Conservation (phyloP, 1,140 invertebrate genomes). For the Phthorimaea operculella region DNA sequence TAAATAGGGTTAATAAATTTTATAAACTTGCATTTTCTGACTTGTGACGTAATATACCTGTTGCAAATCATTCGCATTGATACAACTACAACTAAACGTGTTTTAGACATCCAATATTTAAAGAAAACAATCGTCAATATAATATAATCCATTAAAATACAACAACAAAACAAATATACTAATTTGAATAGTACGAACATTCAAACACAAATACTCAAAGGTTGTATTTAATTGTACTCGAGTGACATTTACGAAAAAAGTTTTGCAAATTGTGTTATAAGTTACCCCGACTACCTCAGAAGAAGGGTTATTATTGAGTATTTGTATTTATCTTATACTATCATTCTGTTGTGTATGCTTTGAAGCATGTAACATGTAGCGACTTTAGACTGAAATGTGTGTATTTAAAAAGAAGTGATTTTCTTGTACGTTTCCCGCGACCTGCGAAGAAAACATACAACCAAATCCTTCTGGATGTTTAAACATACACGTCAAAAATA, state of each 20-base stretch:
- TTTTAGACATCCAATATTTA: constrained; percentile 34
- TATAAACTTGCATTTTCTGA: background rate
- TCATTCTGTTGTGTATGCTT: constrained; percentile 14
- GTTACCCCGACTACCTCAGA: background rate
- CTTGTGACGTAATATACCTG: background rate
- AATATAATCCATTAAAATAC: constrained; percentile 63
- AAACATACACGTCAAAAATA: constrained; percentile 31
- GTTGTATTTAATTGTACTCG: constrained; percentile 17
- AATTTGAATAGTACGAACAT: constrained; percentile 26
- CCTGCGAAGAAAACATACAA: constrained; percentile 9
- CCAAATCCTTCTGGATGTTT: background rate
- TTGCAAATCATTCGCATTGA: constrained; percentile 6
- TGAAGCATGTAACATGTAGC: no score
- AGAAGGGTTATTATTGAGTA: constrained; percentile 43
- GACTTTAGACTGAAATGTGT: no score
- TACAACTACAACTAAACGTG: constrained; percentile 14
- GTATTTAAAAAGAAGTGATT: background rate
- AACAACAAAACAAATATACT: constrained; percentile 62
- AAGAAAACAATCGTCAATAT: constrained; percentile 52
- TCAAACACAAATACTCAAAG: constrained; percentile 63
- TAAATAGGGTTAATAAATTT: no score
- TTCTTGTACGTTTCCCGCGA: constrained; percentile 18
- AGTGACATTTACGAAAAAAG: constrained; percentile 14
- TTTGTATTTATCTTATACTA: constrained; percentile 55
- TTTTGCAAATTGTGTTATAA: constrained; percentile 22